A percentile compares a stretch with the other conserved stretches of the same genome.
phyloP scores from a whole-genome alignment of 2,888 invertebrate species.

The Eurytoma californica region DNA sequence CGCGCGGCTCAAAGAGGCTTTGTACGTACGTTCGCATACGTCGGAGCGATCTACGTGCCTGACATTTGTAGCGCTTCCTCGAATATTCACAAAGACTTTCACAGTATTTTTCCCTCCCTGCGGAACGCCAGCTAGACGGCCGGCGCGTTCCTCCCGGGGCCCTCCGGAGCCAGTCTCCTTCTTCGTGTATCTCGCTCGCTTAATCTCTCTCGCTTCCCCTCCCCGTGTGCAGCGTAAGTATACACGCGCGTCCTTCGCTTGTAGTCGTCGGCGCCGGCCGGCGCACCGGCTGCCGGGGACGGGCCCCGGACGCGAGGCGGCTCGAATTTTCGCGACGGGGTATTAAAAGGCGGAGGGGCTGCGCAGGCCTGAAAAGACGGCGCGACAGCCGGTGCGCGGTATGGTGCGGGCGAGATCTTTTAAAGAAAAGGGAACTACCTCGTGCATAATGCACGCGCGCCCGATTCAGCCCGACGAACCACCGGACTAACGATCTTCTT shows the following conservation, averaged over 20 bases:
- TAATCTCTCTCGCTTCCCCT: background rate
- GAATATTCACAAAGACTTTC: constrained; percentile 50
- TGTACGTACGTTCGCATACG: constrained; percentile 35
- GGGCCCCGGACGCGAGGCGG: no score
- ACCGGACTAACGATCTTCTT: background rate
- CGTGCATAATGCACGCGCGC: no score
- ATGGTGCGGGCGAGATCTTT: no score
- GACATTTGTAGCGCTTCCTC: constrained; percentile 55
- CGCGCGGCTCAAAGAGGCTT: constrained; percentile 48
- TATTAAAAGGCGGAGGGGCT: no score
- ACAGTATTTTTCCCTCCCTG: constrained; percentile 24
- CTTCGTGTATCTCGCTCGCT: constrained; percentile 29
- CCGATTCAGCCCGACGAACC: no score
- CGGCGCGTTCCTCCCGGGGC: background rate
- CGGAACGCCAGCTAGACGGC: background rate
- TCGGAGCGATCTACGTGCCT: constrained; percentile 51
- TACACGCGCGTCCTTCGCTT: no score
- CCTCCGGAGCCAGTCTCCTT: background rate
- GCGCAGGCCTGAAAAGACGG: no score
- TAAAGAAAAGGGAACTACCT: no score
- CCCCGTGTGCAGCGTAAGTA: background rate
- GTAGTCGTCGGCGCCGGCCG: no score
- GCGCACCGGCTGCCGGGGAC: no score
- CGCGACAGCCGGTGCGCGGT: no score
- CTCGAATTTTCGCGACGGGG: no score